Percentiles rank a stretch among this genome's conserved stretches.
Evolutionary conservation across 2,113 vertebrate species (phyloP).

Genomic region (Candoia aspera): DNA sequence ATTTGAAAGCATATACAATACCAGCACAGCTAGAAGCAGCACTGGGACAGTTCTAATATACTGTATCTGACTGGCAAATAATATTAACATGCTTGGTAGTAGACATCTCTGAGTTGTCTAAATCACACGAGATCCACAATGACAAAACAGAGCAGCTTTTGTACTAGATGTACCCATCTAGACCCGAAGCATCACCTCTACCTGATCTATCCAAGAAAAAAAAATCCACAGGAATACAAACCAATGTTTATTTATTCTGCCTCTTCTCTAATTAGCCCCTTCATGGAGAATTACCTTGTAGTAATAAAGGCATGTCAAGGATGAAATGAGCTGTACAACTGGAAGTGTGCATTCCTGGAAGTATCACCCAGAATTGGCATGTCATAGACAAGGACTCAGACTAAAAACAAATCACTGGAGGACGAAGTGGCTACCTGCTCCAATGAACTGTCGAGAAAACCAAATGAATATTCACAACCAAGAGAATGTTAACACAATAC

Average conservation of each 20-base stretch:
- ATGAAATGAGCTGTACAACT: not conserved
- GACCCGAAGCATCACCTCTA: not conserved
- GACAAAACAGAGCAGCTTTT: not conserved
- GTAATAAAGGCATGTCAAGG: not conserved
- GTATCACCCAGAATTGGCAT: not conserved
- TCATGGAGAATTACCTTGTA: not conserved
- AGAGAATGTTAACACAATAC: not conserved
- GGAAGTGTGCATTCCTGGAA: not conserved
- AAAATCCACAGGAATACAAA: not conserved
- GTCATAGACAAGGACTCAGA: not conserved
- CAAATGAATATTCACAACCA: not conserved
- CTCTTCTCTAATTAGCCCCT: not conserved
- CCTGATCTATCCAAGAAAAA: not conserved
- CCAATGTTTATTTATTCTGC: not conserved
- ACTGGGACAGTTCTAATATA: not conserved
- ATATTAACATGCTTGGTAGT: not conserved
- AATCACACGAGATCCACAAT: not conserved
- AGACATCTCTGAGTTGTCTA: not conserved
- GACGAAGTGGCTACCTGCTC: not conserved
- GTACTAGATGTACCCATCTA: not conserved
- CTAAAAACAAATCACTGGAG: not conserved
- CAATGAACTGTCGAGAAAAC: not conserved
- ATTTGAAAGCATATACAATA: not conserved
- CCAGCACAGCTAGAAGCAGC: not conserved
- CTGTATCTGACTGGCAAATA: not conserved